Evolutionary conservation across 2,113 vertebrate species (phyloP).

Genomic region (Rhizomys pruinosus): DNA sequence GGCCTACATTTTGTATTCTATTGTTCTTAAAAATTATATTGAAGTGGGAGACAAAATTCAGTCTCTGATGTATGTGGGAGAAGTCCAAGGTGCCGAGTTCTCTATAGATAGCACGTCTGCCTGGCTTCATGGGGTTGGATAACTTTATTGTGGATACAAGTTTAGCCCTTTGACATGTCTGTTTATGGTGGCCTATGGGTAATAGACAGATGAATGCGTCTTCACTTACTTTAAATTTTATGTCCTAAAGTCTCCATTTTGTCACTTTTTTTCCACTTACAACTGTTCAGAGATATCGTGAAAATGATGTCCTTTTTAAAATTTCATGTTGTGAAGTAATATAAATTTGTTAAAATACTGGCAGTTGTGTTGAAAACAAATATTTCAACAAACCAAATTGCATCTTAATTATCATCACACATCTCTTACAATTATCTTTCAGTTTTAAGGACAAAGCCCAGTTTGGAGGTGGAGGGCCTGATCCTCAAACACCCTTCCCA

Average conservation of each 20-base stretch:
- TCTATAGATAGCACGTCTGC: neutral
- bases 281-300: neutral
- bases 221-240: constrained; percentile 27
- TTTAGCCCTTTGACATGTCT: neutral
- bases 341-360: neutral
- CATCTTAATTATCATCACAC: neutral
- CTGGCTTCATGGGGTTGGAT: too few species aligned
- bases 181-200: neutral
- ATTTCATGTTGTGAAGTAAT: constrained; percentile 3
- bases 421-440: neutral
- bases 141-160: neutral
- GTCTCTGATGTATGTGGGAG: neutral
- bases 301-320: neutral
- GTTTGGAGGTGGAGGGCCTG: too few species aligned
- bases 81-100: neutral
- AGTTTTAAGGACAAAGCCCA: constrained; percentile 26
- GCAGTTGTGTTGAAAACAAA: neutral
- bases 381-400: neutral
- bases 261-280: neutral
- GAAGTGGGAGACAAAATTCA: neutral
- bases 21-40: neutral
- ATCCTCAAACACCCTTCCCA: neutral
- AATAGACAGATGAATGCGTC: neutral
- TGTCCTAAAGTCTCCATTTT: neutral
- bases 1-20: neutral